These are phyloP conservation scores for Pollicipes pollicipes DNA, from an alignment of 1,140 invertebrate species.

Conservation along the genomic window DNA sequence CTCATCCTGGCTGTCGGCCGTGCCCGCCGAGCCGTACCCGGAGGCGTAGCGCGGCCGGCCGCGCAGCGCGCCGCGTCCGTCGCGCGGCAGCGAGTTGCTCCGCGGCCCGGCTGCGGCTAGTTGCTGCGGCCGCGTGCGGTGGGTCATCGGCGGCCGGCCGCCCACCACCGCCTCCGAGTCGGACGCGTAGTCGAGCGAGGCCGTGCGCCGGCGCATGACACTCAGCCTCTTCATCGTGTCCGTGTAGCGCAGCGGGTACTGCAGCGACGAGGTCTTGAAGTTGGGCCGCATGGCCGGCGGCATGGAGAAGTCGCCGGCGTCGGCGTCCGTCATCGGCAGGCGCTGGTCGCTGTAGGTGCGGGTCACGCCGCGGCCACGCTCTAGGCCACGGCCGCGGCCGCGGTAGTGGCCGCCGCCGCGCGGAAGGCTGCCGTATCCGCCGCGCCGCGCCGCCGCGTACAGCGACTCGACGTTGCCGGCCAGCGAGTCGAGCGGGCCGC, in stretches of 20 bases:
- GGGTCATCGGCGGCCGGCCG: constrained; percentile 14
- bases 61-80: constrained; percentile 8
- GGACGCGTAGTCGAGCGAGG: constrained; percentile 65
- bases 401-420: constrained; percentile 26
- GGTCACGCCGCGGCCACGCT: constrained; percentile 24
- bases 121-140: no score
- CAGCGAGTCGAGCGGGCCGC: no score
- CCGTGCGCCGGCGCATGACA: constrained; percentile 21
- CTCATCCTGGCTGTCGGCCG: constrained; percentile 42
- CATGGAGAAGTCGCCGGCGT: constrained; percentile 17
- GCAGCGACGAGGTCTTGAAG: constrained; percentile 18
- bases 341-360: constrained; percentile 25
- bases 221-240: constrained; percentile 20
- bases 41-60: constrained; percentile 12
- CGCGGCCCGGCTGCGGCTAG: not conserved
- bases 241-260: constrained; percentile 19
- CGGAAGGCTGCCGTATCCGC: constrained; percentile 11
- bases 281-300: constrained; percentile 11
- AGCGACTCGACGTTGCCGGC: constrained; percentile 21
- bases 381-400: constrained; percentile 32
- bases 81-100: constrained; percentile 16
- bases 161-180: constrained; percentile 63
- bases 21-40: constrained; percentile 26
- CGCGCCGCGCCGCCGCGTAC: constrained; percentile 32
- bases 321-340: constrained; percentile 21